Base-by-base conservation (phyloP, 2,888 invertebrate species). In the Heteromurus nitidus region DNA sequence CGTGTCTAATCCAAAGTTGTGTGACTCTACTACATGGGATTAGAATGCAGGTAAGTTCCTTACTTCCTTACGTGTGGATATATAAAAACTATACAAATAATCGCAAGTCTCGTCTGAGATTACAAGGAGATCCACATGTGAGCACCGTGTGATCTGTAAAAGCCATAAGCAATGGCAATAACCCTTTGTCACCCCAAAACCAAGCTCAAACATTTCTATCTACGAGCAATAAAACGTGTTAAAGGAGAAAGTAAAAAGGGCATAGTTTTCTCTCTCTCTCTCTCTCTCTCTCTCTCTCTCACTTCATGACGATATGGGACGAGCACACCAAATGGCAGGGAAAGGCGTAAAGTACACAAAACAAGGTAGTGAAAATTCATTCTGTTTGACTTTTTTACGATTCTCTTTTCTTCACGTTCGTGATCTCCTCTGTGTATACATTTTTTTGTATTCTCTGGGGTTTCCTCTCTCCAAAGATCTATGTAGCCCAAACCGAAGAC, bases 321-420 rank as follows among this genome's bases (percentile, higher is more conserved):
- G 50, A 20, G 20, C 9, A 20, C n/a, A 20, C n/a, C 9, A 50
- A 20, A 50, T 20, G 16, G 20, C 18, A 20, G 22, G 20, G 50
- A 50, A 50, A 50, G 50, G n/a, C n/a, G n/a, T n/a, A n/a, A n/a
- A n/a, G n/a, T 50, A 50, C 50, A 50, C 50, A 50, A 50, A 50
- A 50, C 36, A 36, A n/a, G n/a, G 7, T 36, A 36, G 36, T 36
- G 36, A 36, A 36, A 36, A 50, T 50, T 50, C 50, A 50, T 50
- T 50, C 50, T 18, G 20, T 16, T 50, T 50, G 50, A 50, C 50
- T 50, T 50, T 50, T 50, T 50, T 50, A 50, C 20, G 50, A 20
- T 20, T 50, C 50, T 20, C 50, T 20, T 18, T 50, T 20, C 20
- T 20, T 18, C n/a, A 44, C 44, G 44, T 44, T 3, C 44, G n/a